A percentile compares a stretch with the other conserved stretches of the same genome.
These are phyloP conservation scores for Corythoichthys haematopterus DNA, from an alignment of 2,113 vertebrate species.

Conservation along the genomic window DNA sequence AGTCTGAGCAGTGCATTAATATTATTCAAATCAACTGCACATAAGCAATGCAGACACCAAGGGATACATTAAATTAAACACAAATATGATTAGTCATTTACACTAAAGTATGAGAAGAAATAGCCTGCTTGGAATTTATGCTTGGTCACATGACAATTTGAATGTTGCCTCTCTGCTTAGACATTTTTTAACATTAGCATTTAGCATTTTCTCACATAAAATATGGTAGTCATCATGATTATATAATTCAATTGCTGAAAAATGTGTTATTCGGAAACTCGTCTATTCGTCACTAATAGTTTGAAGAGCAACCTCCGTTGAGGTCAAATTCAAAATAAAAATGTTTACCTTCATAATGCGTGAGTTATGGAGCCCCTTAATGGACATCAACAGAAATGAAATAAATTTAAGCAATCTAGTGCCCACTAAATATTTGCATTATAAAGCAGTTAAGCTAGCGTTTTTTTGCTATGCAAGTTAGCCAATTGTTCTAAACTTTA, in stretches of 20 bases:
- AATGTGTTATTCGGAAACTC: too few species aligned
- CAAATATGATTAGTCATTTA: not conserved
- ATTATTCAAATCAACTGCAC: not conserved
- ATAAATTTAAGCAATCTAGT: too few species aligned
- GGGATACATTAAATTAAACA: not conserved
- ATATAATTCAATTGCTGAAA: too few species aligned
- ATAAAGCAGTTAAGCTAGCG: too few species aligned
- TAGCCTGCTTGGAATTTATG: slow-evolving; percentile 36
- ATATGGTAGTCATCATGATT: too few species aligned
- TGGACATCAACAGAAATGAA: too few species aligned
- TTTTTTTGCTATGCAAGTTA: too few species aligned
- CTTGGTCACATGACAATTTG: slow-evolving; percentile 25
- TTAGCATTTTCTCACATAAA: too few species aligned
- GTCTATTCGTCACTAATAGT: not conserved
- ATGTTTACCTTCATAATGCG: not conserved
- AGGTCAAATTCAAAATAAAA: too few species aligned
- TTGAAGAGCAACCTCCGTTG: not conserved
- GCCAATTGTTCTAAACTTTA: too few species aligned
- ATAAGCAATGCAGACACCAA: not conserved
- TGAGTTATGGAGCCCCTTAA: too few species aligned
- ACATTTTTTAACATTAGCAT: not conserved
- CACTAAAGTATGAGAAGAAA: not conserved
- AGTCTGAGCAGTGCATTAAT: not conserved
- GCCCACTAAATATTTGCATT: too few species aligned
- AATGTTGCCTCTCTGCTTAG: slow-evolving; percentile 12